Evolutionary conservation across 1,140 invertebrate genomes (phyloP), one percentile per base, ranked within the genome.

Genomic region (Drosophila neocordata): DNA sequence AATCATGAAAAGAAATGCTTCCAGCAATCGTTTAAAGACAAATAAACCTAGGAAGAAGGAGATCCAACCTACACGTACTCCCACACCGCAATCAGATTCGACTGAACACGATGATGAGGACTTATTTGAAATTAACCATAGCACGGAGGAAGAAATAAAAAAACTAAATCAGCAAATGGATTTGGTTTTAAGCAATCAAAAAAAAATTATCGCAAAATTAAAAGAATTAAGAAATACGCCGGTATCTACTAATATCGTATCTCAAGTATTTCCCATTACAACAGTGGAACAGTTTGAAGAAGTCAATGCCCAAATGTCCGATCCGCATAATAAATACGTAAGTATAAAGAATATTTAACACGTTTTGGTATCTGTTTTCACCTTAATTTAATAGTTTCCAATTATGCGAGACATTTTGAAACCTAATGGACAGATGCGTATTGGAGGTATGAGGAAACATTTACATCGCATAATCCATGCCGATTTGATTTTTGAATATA

Each of bases 111-210:
- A 20, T 2, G 41, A 48, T 8, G 41, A 48, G 2, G 41, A 48
- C 20, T 48, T 2, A 15, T 34, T 7, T 1, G 31, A 44, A 20
- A 9, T 27, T n/a, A 35, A 3, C 4, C 12, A 13, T 5, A 48
- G 15, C 37, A 38, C 70, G 9, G 62, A 66, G 0, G 71, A 73
- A 0, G 44, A 73, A 59, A 73, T 73, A 2, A n/a, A 48, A 13
- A 74, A 31, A 11, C 13, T 73, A 3, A 73, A 73, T 31, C 24
- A 59, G 0, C 56, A 73, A 60, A 66, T 73, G 70, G 72, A 73
- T 27, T 12, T 66, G 48, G 71, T 73, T 8, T 22, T 73, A 0
- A 12, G 15, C 1, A 73, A 73, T 18, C 71, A 73, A 38, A 41
- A 38, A 6, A 66, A 73, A 60, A 66, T 73, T n/a, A 37, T 73